phyloP scores from a whole-genome alignment of 2,797 vertebrate genomes.

The Eulemur coronatus region DNA sequence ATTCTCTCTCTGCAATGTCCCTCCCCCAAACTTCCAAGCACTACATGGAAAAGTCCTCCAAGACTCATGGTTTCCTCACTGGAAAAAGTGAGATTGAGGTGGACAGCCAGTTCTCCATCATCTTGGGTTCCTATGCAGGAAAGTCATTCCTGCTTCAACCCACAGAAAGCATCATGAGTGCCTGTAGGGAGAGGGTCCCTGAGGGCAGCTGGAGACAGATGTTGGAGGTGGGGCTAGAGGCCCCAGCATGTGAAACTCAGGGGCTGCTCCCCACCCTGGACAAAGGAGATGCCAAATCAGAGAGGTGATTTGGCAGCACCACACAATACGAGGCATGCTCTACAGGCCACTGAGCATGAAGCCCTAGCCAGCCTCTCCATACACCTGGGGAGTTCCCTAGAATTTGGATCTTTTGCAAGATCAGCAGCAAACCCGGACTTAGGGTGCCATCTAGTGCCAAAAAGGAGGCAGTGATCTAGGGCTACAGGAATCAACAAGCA shows the following conservation, averaged over 20 bases:
- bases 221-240: background rate
- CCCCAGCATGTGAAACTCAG: background rate
- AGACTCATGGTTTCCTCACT: background rate
- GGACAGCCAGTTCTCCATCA: background rate
- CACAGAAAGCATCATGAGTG: background rate
- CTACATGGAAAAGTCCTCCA: background rate
- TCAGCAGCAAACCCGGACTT: background rate
- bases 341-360: background rate
- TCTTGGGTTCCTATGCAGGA: background rate
- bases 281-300: background rate
- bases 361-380: background rate
- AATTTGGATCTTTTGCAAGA: background rate
- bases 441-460: background rate
- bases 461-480: background rate
- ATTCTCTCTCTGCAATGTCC: background rate
- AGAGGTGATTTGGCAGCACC: background rate
- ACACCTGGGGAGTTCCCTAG: background rate
- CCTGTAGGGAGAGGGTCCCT: background rate
- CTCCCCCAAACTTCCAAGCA: background rate
- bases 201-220: background rate
- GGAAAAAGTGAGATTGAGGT: background rate
- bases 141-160: background rate
- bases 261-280: background rate
- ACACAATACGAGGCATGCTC: background rate
- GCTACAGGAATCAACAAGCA: background rate